Percentiles rank a stretch among this genome's conserved stretches.
Evolutionary conservation across 2,113 vertebrate species (phyloP).

Genomic region (Anguilla japonica): DNA sequence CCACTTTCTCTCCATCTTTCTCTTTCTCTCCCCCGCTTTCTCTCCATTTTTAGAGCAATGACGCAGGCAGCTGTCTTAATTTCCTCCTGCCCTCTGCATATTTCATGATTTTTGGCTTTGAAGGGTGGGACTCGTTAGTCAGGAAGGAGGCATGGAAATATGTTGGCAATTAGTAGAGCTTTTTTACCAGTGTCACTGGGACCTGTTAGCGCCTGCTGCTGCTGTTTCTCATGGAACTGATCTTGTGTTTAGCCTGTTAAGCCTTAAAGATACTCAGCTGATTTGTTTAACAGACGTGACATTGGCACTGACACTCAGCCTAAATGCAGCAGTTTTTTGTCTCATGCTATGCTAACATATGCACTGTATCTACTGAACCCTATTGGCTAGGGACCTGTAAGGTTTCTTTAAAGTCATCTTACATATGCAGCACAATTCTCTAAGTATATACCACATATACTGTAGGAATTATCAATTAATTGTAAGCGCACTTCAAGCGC

Average conservation of each 20-base stretch:
- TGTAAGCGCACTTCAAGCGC: too few species aligned
- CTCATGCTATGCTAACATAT: neutral
- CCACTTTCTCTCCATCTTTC: neutral
- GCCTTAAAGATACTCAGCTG: neutral
- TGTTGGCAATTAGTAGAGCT: neutral
- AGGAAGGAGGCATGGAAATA: neutral
- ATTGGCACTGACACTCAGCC: neutral
- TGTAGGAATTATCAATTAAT: too few species aligned
- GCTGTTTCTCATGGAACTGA: neutral
- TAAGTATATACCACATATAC: too few species aligned
- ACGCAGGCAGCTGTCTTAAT: neutral
- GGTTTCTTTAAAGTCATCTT: neutral
- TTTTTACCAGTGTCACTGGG: neutral
- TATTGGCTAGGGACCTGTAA: neutral
- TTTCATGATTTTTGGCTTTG: neutral
- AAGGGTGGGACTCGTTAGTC: neutral
- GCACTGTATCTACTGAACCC: neutral
- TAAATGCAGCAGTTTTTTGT: neutral
- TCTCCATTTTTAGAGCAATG: neutral
- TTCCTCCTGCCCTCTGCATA: neutral
- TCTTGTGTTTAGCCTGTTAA: neutral
- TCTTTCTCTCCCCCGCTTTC: neutral
- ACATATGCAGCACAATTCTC: too few species aligned
- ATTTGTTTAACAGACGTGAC: neutral
- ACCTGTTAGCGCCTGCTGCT: neutral